Evolutionary conservation across 2,888 invertebrate genomes (phyloP), one percentile per base, ranked within the genome.

Genomic region (Amphipoea oculea): DNA sequence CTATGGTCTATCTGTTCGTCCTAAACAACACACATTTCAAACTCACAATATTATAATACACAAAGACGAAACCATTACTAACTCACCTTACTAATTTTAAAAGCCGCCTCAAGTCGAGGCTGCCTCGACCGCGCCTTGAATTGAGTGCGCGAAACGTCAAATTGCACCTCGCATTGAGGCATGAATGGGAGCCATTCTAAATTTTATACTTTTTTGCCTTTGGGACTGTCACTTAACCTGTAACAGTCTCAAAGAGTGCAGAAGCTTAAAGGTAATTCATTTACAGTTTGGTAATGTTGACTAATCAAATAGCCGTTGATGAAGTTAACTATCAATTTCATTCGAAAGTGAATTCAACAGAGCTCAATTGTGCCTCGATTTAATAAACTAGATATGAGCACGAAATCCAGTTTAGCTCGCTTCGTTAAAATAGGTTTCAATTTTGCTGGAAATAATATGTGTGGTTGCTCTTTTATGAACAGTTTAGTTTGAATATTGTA

Each of bases 1-100:
- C 92, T 94, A 92, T 93, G 93, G 96, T 96, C 96, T 96, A 95
- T 96, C 96, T 96, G 96, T 96, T 95, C 96, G 95, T 95, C 96
- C 95, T 96, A 95, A 96, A 96, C 91, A 88, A 95, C 95, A 95
- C 96, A 96, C 95, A 91, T 95, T 96, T 96, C 95, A 92, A 91
- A 96, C 96, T 96, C 93, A 96, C 96, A 92, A 85, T 89, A 91
- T 90, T 73, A 91, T 84, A 88, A 83, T 75, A 91, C 89, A 91
- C 93, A 89, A 92, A 93, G 91, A 93, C 92, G 92, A 94, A 95
- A 95, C 93, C 93, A 94, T 93, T 95, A 96, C 96, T 97, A 96
- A 96, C 91, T 95, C 96, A 96, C 96, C 85, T 89, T 95, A 96
- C 94, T 96, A 94, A 94, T 83, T 76, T 81, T 88, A 76, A 79